A percentile compares a stretch with the other conserved stretches of the same genome.
Conservation (phyloP, 1,140 invertebrate species). For the Euura lappo region DNA sequence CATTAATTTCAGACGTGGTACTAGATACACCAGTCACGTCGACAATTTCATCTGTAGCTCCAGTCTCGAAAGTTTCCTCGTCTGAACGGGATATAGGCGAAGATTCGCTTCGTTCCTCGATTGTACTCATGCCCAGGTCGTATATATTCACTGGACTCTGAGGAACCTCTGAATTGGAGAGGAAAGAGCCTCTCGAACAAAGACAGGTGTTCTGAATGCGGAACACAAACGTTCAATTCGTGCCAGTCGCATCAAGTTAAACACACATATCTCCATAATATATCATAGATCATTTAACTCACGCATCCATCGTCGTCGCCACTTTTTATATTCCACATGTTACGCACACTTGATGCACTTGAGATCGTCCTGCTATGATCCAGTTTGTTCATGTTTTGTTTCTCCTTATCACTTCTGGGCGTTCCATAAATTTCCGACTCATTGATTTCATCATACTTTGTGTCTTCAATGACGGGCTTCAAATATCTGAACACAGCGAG, state of each 20-base stretch:
- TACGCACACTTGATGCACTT: background rate
- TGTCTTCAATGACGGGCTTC: conserved; percentile 26
- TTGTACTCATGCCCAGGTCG: background rate
- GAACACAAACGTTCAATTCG: background rate
- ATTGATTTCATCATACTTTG: conserved; percentile 37
- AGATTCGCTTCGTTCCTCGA: conserved; percentile 21
- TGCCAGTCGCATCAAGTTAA: background rate
- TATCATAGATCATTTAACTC: background rate
- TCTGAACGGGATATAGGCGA: conserved; percentile 12
- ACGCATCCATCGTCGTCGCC: conserved; percentile 10
- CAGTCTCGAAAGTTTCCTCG: background rate
- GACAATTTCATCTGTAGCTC: conserved; percentile 16
- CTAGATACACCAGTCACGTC: conserved; percentile 23
- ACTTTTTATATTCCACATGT: conserved; percentile 22
- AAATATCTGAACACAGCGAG: conserved; percentile 24
- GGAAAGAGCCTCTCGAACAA: background rate
- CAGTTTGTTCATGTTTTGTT: conserved; percentile 25
- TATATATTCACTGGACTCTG: background rate
- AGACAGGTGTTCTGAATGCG: background rate
- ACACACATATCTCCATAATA: background rate
- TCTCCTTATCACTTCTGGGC: conserved; percentile 10
- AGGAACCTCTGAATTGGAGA: background rate
- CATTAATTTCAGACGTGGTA: background rate
- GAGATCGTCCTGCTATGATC: conserved; percentile 21
- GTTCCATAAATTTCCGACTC: conserved; percentile 25